These are phyloP conservation scores for Pantherophis guttatus DNA, from an alignment of 2,113 vertebrate genomes.

Conservation along the genomic window DNA sequence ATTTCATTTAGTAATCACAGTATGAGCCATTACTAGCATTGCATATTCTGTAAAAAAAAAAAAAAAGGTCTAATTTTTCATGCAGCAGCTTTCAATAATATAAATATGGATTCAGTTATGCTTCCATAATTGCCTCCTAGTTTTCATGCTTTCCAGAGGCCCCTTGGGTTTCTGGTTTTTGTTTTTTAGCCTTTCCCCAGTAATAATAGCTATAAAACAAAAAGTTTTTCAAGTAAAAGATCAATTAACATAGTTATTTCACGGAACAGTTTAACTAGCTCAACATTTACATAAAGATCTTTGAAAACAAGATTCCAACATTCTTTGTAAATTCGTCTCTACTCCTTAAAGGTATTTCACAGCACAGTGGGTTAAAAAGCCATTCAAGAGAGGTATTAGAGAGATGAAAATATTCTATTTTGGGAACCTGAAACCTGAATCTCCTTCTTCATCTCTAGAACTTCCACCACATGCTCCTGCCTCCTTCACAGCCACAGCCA, in stretches of 20 bases:
- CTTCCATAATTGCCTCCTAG: not conserved
- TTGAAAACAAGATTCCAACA: not conserved
- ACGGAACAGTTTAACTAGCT: not conserved
- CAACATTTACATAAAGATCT: not conserved
- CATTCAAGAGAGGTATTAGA: not conserved
- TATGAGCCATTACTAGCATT: not conserved
- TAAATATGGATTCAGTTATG: not conserved
- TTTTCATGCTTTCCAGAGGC: not conserved
- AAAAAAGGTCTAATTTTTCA: not conserved
- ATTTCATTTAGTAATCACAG: not conserved
- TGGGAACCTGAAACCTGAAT: not conserved
- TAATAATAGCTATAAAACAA: not conserved
- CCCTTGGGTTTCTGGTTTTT: not conserved
- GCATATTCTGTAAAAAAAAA: not conserved
- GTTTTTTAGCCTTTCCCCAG: not conserved
- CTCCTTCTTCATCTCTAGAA: not conserved
- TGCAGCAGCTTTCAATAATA: not conserved
- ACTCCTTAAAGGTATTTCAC: not conserved
- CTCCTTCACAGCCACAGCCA: not conserved
- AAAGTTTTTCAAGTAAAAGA: not conserved
- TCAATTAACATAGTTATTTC: not conserved
- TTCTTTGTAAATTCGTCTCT: not conserved
- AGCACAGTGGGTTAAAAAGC: not conserved
- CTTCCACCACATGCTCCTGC: not conserved
- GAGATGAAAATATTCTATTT: not conserved